Conservation (phyloP, 2,113 vertebrate genomes). For the Carollia perspicillata region DNA sequence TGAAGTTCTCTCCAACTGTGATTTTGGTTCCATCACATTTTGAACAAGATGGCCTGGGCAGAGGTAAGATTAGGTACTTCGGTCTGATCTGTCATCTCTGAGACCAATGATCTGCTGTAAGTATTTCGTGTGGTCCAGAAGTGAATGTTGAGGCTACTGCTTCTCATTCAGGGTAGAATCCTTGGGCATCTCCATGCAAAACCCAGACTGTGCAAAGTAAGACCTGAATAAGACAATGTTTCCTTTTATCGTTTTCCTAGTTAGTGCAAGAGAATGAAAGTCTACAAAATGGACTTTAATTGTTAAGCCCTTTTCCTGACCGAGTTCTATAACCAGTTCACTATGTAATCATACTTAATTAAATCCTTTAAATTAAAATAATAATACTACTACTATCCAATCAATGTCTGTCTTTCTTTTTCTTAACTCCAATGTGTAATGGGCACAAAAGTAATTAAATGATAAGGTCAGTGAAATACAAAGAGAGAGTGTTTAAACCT, state of each 20-base stretch:
- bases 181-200: not conserved
- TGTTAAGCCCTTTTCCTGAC: not conserved
- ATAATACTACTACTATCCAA: not conserved
- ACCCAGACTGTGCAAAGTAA: not conserved
- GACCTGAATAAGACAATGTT: not conserved
- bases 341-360: not conserved
- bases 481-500: not conserved
- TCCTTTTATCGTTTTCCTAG: not conserved
- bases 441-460: not conserved
- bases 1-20: not conserved
- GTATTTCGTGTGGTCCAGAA: not conserved
- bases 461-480: not conserved
- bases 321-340: not conserved
- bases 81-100: not conserved
- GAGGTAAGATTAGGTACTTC: not conserved
- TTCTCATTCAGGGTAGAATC: not conserved
- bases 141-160: not conserved
- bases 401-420: not conserved
- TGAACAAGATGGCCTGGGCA: not conserved
- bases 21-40: not conserved
- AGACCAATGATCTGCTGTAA: fast-evolving
- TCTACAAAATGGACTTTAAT: not conserved
- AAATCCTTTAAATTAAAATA: not conserved
- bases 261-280: not conserved
- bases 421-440: not conserved